Conservation (phyloP, 2,888 invertebrate genomes). For the Drosophila fungiperda region DNA sequence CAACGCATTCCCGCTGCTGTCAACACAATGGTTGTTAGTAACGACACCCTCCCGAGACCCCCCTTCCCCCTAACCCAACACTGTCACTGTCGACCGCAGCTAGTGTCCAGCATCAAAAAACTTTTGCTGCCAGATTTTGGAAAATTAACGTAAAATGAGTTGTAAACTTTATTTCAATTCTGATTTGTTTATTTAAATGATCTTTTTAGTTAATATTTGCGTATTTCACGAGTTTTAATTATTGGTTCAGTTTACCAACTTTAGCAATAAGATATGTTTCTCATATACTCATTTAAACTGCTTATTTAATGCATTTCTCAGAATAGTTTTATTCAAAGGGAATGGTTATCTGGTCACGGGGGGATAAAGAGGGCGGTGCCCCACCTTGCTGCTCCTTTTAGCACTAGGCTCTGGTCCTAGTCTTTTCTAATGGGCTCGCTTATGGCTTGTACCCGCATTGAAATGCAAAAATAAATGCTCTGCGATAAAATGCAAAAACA, state of each 20-base stretch:
- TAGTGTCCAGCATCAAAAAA: constrained; percentile 52
- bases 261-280: neutral
- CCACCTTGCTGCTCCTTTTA: neutral
- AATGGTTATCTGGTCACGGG: neutral
- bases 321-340: too few species aligned
- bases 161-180: constrained; percentile 51
- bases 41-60: neutral
- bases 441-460: constrained; percentile 62
- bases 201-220: constrained; percentile 10
- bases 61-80: neutral
- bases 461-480: constrained; percentile 81
- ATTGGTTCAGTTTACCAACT: neutral
- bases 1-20: constrained; percentile 74
- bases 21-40: constrained; percentile 70
- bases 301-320: neutral
- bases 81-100: constrained; percentile 28
- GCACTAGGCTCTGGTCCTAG: neutral
- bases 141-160: constrained; percentile 74
- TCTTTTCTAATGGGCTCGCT: constrained; percentile 44
- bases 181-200: constrained; percentile 48
- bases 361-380: neutral
- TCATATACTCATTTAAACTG: neutral
- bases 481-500: constrained; percentile 81
- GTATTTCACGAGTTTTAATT: neutral
- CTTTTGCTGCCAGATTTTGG: constrained; percentile 46